A percentile compares a stretch with the other conserved stretches of the same genome.
Conservation (phyloP, 2,113 vertebrate genomes). For the Dicrurus megarhynchus region DNA sequence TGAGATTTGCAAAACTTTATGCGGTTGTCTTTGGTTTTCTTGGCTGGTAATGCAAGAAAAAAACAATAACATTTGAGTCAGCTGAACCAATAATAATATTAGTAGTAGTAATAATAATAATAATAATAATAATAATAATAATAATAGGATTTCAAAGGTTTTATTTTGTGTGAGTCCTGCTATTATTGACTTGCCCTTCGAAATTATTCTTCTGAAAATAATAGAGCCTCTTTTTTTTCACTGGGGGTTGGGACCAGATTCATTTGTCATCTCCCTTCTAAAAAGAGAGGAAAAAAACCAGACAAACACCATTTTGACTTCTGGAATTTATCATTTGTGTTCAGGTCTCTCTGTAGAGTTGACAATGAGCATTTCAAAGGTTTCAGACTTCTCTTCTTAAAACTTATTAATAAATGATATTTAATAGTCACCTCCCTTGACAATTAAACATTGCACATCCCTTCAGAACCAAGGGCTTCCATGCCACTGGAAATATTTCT, state of each 20-base stretch:
- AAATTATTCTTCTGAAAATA: conserved; percentile 40
- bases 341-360: not conserved
- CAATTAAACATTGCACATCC: not conserved
- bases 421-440: not conserved
- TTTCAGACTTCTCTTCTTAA: not conserved
- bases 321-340: not conserved
- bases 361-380: not conserved
- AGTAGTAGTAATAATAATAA: conserved; percentile 24
- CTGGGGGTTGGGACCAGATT: not conserved
- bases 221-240: not conserved
- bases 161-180: conserved; percentile 38
- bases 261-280: not conserved
- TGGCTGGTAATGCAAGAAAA: conserved; percentile 52
- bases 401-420: not conserved
- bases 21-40: conserved; percentile 36
- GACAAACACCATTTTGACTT: not conserved
- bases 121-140: conserved; percentile 30
- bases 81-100: conserved; percentile 44
- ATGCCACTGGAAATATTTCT: not conserved
- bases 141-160: conserved; percentile 46
- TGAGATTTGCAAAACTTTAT: conserved; percentile 47
- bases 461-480: not conserved
- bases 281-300: not conserved
- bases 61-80: conserved; percentile 64
- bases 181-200: conserved; percentile 36